A percentile compares a stretch with the other conserved stretches of the same genome.
Conservation (phyloP, 2,113 vertebrate species). For the Struthidea cinerea region DNA sequence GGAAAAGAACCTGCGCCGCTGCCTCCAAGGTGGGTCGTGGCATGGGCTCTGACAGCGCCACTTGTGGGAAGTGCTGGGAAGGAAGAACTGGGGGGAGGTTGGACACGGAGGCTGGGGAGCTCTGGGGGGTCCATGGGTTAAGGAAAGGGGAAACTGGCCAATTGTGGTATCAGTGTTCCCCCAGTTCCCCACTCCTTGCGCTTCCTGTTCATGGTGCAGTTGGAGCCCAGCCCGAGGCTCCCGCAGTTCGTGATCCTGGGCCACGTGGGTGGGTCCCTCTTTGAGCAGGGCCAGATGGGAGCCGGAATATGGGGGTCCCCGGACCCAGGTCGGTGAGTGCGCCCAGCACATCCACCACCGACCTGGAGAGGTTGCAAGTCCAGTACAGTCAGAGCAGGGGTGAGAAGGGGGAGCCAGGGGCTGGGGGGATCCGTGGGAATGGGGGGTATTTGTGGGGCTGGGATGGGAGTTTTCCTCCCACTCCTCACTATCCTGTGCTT, state of each 20-base stretch:
- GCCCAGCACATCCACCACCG: not conserved
- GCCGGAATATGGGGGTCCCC: not conserved
- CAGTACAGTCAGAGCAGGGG: not conserved
- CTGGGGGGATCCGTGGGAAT: not conserved
- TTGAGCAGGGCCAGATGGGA: not conserved
- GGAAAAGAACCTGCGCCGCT: no score
- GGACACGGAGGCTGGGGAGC: no score
- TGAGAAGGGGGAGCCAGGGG: no score
- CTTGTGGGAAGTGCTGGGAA: no score
- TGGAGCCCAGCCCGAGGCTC: not conserved
- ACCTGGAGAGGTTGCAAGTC: not conserved
- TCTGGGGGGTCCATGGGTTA: no score
- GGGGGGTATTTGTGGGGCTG: not conserved
- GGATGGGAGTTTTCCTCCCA: not conserved
- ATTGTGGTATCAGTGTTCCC: not conserved
- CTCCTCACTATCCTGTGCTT: not conserved
- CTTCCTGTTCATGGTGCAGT: not conserved
- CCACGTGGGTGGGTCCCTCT: not conserved
- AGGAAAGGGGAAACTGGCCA: not conserved
- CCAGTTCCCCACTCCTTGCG: not conserved
- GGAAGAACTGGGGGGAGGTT: no score
- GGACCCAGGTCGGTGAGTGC: not conserved
- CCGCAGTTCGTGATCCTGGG: not conserved
- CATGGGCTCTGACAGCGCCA: no score
- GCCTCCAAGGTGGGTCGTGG: no score